Conservation (phyloP, 2,113 vertebrate species). For the Sphyrna mokarran region DNA sequence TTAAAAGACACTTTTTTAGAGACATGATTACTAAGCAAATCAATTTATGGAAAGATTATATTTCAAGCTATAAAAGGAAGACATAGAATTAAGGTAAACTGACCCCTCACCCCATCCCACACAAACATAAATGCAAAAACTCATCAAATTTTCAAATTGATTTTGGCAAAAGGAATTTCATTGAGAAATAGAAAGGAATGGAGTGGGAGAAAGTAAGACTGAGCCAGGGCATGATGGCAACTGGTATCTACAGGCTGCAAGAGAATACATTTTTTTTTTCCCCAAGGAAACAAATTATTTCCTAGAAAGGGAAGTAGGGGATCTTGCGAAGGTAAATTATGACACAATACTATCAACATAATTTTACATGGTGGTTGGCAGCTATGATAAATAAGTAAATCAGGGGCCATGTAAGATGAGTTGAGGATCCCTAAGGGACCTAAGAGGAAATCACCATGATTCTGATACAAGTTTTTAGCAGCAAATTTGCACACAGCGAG, state of each 20-base stretch:
- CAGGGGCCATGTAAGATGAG: not conserved
- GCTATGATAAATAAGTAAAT: not conserved
- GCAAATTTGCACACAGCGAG: not conserved
- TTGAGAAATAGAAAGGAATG: not conserved
- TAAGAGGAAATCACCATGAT: not conserved
- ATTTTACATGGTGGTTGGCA: not conserved
- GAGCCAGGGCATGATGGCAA: not conserved
- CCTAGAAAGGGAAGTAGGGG: not conserved
- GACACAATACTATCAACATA: not conserved
- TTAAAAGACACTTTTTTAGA: not conserved
- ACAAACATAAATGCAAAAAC: not conserved
- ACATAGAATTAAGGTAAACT: not conserved
- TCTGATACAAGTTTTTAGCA: not conserved
- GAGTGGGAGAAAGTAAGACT: not conserved
- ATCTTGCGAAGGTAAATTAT: not conserved
- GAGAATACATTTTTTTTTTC: not conserved
- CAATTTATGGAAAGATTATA: not conserved
- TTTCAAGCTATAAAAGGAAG: not conserved
- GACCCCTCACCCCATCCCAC: not conserved
- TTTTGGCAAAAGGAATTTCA: not conserved
- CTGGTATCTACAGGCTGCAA: not conserved
- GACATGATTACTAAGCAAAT: not conserved
- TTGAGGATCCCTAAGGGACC: not conserved
- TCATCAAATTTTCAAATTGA: not conserved
- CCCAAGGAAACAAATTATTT: not conserved